These are phyloP conservation scores for Abscondita cerata DNA, from an alignment of 2,888 invertebrate species.

Conservation along the genomic window DNA sequence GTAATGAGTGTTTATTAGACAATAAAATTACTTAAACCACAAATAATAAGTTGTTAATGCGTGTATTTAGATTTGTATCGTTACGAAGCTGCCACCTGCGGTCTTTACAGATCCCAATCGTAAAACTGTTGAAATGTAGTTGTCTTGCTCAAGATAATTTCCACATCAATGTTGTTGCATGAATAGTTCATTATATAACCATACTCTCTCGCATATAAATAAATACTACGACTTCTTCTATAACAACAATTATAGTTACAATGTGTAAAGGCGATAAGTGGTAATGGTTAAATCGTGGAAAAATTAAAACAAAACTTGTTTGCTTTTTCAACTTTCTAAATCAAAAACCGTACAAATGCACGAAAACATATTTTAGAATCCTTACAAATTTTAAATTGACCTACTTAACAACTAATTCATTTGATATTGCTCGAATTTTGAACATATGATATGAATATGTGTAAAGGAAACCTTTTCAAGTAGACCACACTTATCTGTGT, in stretches of 20 bases:
- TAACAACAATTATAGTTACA: conserved; percentile 22
- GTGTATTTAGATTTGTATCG: conserved; percentile 24
- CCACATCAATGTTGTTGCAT: conserved; percentile 23
- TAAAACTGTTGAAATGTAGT: conserved; percentile 29
- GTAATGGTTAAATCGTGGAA: not conserved
- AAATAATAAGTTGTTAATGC: conserved; percentile 17
- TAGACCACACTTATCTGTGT: too few species aligned
- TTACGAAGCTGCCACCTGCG: conserved; percentile 24
- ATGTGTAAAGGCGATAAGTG: not conserved
- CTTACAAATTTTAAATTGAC: not conserved
- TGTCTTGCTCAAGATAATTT: conserved; percentile 28
- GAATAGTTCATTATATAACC: conserved; percentile 26
- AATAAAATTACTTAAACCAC: conserved; percentile 24
- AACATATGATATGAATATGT: not conserved
- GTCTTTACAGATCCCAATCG: conserved; percentile 26
- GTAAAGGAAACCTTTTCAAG: too few species aligned
- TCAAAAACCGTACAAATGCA: too few species aligned
- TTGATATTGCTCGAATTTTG: not conserved
- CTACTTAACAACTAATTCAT: not conserved
- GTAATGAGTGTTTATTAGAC: conserved; percentile 15
- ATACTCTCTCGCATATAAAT: conserved; percentile 11
- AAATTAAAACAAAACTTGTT: not conserved
- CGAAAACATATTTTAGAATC: not conserved
- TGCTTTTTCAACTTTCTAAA: too few species aligned
- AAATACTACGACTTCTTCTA: not conserved